A percentile compares a stretch with the other conserved stretches of the same genome.
Evolutionary conservation across 1,140 invertebrate species (phyloP).

Genomic region (Heliconius melpomene): DNA sequence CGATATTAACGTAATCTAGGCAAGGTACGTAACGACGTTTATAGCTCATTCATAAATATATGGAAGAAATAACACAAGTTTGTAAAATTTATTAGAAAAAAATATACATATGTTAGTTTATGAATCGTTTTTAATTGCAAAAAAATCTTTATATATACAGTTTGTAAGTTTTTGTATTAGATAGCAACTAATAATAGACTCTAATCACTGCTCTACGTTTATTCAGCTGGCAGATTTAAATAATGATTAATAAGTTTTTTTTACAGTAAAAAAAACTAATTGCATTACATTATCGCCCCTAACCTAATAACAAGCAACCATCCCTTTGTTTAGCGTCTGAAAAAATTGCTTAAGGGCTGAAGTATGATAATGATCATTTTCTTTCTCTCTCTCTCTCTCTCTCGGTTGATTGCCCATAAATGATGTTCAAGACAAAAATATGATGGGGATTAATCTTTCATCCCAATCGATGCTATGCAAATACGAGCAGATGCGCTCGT

Average conservation of each 20-base stretch:
- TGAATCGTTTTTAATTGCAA: too few species aligned
- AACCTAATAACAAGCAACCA: conserved; percentile 77
- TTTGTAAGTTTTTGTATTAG: not conserved
- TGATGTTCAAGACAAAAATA: conserved; percentile 77
- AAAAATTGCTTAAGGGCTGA: conserved; percentile 80
- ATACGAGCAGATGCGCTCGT: conserved; percentile 71
- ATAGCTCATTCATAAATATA: too few species aligned
- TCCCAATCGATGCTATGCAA: conserved; percentile 76
- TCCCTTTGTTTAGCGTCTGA: conserved; percentile 76
- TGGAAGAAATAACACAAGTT: too few species aligned
- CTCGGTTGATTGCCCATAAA: conserved; percentile 74
- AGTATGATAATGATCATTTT: conserved; percentile 80
- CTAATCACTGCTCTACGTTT: conserved; percentile 63
- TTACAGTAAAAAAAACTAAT: conserved; percentile 69
- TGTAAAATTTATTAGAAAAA: too few species aligned
- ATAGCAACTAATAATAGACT: conserved; percentile 47
- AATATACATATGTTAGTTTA: too few species aligned
- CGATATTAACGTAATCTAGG: too few species aligned
- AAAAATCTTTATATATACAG: not conserved
- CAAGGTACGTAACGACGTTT: too few species aligned
- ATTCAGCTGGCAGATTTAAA: conserved; percentile 79
- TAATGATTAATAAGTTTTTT: conserved; percentile 72
- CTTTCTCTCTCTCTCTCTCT: conserved; percentile 40
- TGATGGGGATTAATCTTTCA: conserved; percentile 74
- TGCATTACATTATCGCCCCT: conserved; percentile 80